Evolutionary conservation across 2,888 invertebrate species (phyloP).

Genomic region (Agrilus mali): DNA sequence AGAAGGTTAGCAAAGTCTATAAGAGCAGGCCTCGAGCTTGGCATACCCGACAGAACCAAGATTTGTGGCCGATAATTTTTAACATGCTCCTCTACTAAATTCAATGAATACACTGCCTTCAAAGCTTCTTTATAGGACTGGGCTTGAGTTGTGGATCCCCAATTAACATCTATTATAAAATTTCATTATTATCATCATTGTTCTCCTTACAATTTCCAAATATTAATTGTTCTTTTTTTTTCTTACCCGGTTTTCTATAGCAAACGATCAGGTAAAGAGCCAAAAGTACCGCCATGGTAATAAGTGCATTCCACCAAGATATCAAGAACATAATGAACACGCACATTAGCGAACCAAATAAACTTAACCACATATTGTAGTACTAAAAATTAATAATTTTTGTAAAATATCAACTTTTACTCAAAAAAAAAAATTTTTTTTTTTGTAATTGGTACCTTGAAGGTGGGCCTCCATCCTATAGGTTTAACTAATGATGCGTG

Average conservation of each 20-base stretch:
- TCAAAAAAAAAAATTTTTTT: too few relatives aligned
- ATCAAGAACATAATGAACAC: slow-evolving; percentile 92
- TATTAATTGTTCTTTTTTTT: background rate
- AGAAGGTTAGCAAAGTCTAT: slow-evolving; percentile 86
- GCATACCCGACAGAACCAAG: slow-evolving; percentile 79
- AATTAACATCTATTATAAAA: slow-evolving; percentile 73
- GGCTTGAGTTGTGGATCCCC: slow-evolving; percentile 97
- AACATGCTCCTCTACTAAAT: slow-evolving; percentile 87
- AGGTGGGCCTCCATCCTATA: slow-evolving; percentile 84
- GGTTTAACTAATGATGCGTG: slow-evolving; percentile 83
- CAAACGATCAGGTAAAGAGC: slow-evolving; percentile 85
- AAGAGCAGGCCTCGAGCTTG: slow-evolving; percentile 75
- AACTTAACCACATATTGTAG: slow-evolving; percentile 92
- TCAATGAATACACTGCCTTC: slow-evolving; percentile 76
- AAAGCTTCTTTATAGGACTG: slow-evolving; percentile 91
- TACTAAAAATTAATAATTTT: slow-evolving; percentile 42
- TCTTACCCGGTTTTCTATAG: slow-evolving; percentile 81
- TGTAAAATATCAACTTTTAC: too few relatives aligned
- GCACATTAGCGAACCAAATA: slow-evolving; percentile 70
- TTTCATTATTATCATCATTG: background rate
- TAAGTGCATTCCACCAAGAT: slow-evolving; percentile 84
- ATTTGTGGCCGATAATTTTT: slow-evolving; percentile 86
- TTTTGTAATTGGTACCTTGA: slow-evolving; percentile 48
- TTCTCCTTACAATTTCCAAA: background rate
- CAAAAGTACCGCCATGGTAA: slow-evolving; percentile 72